Evolutionary conservation across 2,113 vertebrate genomes (phyloP).

Genomic region (Microtus pennsylvanicus): DNA sequence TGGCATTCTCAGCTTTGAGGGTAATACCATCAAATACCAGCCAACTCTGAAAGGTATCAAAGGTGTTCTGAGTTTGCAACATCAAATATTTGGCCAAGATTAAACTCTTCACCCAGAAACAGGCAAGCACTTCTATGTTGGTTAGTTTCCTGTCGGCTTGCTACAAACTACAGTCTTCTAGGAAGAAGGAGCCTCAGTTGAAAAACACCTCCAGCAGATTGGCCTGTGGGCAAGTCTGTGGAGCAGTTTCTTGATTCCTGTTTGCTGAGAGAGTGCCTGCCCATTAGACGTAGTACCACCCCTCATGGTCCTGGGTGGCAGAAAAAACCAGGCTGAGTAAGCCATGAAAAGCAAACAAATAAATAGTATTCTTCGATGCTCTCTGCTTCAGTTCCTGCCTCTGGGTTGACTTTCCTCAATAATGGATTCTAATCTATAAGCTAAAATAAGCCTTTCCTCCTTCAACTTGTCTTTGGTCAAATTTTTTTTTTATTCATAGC

Average conservation of each 20-base stretch:
- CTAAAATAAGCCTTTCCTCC: neutral
- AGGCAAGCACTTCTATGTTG: neutral
- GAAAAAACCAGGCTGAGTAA: neutral
- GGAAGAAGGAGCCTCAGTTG: neutral
- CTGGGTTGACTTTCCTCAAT: neutral
- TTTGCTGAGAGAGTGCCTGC: neutral
- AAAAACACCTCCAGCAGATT: neutral
- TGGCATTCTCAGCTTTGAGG: no score
- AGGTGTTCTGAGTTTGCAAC: neutral
- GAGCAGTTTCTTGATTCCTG: neutral
- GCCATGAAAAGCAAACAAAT: neutral
- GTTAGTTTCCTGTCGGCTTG: no score
- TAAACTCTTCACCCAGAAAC: neutral
- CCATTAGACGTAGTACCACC: no score
- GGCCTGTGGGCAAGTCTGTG: neutral
- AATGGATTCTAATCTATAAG: neutral
- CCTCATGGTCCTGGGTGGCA: no score
- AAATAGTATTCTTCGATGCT: neutral
- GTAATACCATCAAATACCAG: neutral
- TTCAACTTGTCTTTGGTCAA: neutral
- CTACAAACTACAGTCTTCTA: neutral
- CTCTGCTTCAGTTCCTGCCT: neutral
- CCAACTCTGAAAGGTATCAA: neutral
- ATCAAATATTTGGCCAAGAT: neutral
- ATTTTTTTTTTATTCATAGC: neutral